Conservation (phyloP, 2,888 invertebrate species). For the Asteroscopus sphinx region DNA sequence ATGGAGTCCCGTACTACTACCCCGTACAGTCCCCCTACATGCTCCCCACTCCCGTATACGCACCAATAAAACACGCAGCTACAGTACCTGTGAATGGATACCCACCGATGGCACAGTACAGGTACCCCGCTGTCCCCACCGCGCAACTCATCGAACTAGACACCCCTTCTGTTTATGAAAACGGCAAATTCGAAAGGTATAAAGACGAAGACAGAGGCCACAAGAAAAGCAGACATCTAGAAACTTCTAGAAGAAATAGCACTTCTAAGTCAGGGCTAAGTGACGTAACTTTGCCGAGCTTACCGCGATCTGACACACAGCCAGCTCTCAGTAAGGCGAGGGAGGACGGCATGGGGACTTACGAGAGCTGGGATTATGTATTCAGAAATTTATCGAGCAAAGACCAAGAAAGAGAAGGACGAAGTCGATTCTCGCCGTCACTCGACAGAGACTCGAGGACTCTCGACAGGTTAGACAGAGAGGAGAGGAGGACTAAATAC, state of each 20-base stretch:
- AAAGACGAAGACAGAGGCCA: slow-evolving; percentile 73
- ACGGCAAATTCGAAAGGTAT: slow-evolving; percentile 76
- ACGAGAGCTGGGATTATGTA: slow-evolving; percentile 95
- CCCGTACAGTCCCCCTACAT: slow-evolving; percentile 85
- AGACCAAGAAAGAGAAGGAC: slow-evolving; percentile 92
- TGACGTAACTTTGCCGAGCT: slow-evolving; percentile 80
- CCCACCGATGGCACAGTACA: slow-evolving; percentile 76
- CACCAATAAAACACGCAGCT: slow-evolving; percentile 83
- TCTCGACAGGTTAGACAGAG: slow-evolving; percentile 81
- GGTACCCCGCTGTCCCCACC: slow-evolving; percentile 90
- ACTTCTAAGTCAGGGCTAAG: slow-evolving; percentile 82
- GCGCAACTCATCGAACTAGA: slow-evolving; percentile 92
- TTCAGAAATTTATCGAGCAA: slow-evolving; percentile 94
- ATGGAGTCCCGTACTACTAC: slow-evolving; percentile 83
- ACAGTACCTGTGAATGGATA: slow-evolving; percentile 86
- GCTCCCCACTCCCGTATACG: slow-evolving; percentile 83
- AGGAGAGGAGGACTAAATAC: slow-evolving; percentile 82
- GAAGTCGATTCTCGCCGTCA: slow-evolving; percentile 91
- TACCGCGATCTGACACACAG: slow-evolving; percentile 86
- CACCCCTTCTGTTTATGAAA: slow-evolving; percentile 80
- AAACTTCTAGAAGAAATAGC: slow-evolving; percentile 77
- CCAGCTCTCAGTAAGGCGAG: slow-evolving; percentile 87
- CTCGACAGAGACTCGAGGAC: slow-evolving; percentile 84
- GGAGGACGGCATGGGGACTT: slow-evolving; percentile 92
- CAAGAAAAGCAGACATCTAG: slow-evolving; percentile 68